Conservation (phyloP, 2,113 vertebrate genomes). For the Leptosomus discolor region DNA sequence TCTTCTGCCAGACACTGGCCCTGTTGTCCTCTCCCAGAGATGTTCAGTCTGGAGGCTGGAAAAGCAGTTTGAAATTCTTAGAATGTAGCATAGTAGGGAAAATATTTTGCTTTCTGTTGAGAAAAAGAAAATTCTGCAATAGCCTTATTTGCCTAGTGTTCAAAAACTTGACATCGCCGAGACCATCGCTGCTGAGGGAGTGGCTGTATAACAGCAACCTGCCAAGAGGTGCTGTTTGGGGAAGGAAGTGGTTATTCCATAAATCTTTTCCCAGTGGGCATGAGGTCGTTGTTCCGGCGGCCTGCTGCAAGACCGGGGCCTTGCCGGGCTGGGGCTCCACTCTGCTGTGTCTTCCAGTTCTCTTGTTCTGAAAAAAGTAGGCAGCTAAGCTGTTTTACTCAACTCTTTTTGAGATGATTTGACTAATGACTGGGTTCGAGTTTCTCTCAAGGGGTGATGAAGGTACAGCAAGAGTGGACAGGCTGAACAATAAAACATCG, state of each 20-base stretch:
- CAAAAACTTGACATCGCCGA: accelerated
- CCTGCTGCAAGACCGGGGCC: neutral
- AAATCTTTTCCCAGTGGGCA: neutral
- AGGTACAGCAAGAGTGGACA: neutral
- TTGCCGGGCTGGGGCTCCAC: neutral
- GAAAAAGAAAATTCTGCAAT: no score
- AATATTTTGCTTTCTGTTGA: neutral
- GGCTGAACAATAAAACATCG: neutral
- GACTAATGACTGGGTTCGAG: neutral
- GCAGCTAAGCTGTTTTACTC: neutral
- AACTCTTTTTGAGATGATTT: neutral
- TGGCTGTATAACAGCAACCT: no score
- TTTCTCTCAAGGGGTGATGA: neutral
- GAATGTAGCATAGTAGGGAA: neutral
- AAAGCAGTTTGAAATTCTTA: neutral
- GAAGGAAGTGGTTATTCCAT: neutral
- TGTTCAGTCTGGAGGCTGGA: neutral
- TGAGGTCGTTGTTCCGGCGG: neutral
- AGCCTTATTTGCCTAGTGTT: neutral
- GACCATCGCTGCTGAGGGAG: accelerated
- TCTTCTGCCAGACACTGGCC: neutral
- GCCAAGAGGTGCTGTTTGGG: neutral
- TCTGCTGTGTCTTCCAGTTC: neutral
- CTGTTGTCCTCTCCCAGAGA: neutral
- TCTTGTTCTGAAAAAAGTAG: neutral